A percentile compares a stretch with the other conserved stretches of the same genome.
phyloP scores from a whole-genome alignment of 2,797 vertebrate species.

The Sarcophilus harrisii region DNA sequence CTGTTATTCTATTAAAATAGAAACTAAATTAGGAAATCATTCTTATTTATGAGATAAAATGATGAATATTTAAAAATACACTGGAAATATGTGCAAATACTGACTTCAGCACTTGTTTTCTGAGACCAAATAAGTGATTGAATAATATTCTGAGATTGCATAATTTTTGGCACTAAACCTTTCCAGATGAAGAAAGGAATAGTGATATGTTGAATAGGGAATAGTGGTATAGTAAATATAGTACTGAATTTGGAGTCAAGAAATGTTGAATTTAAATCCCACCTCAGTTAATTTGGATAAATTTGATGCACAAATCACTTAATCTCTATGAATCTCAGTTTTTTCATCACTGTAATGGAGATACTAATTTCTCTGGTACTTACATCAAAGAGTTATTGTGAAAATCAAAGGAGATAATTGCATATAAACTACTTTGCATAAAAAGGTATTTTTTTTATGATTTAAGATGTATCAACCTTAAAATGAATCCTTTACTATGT shows the following conservation, averaged over 20 bases:
- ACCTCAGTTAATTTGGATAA: not conserved
- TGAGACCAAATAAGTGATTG: conserved; percentile 26
- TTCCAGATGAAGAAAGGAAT: not conserved
- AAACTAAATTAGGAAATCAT: conserved; percentile 32
- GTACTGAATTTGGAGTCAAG: not conserved
- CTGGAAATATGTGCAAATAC: not conserved
- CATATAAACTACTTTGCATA: not conserved
- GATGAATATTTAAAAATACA: not conserved
- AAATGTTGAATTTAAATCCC: not conserved
- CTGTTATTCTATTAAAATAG: conserved; percentile 26
- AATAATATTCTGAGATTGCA: not conserved
- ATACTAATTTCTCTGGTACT: not conserved
- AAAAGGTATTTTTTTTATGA: too few relatives aligned
- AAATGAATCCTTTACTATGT: not conserved
- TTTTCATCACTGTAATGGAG: not conserved
- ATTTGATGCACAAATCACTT: not conserved
- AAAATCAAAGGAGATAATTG: not conserved
- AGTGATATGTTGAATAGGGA: not conserved
- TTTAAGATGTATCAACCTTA: not conserved
- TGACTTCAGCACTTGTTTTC: conserved; percentile 15
- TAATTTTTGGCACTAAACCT: not conserved
- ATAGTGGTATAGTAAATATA: not conserved
- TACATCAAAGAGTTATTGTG: not conserved
- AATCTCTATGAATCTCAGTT: not conserved
- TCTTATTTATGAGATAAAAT: conserved; percentile 27